Base-by-base conservation (phyloP, 2,113 vertebrate species). In the Xyrauchen texanus region DNA sequence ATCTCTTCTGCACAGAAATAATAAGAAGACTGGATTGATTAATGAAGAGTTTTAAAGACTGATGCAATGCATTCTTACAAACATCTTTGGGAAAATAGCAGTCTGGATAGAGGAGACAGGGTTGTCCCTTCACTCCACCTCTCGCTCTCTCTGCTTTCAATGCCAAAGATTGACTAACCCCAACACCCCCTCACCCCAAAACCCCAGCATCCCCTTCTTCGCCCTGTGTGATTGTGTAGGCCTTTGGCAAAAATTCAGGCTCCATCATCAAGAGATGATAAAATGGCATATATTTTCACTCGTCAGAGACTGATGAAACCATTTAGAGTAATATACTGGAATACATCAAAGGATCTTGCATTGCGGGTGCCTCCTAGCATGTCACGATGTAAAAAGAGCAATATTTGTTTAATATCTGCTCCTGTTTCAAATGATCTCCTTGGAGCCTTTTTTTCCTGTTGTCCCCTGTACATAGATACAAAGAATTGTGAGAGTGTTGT, bases 21-120 rank as follows among this genome's bases (percentile, higher is more conserved):
- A 93, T 93, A 90, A 93, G 91, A 89, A 85, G 88, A 80, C 82
- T 83, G 87, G 87, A 92, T 92, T 93, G 92, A 92, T 93, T 92
- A 92, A 93, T 92, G 91, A 89, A 91, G 90, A 94, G 90, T 93
- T 94, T 93, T 93, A 93, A 88, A 91, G 91, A 90, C 90, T 88
- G 92, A 93, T 91, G 92, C 90, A 88, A 88, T 86, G 90, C 90
- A 82, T 88, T 91, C 86, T 91, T 89, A 90, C 90, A 92, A 92
- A 91, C 89, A 92, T 90, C 86, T 84, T 79, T 81, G 86, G 82
- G 61, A 82, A 84, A 76, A 82, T 70, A 81, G 85, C 76, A 80
- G 77, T 34, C 82, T 78, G 86, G 51, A 47, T 81, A 77, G 82
- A 88, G 86, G 83, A 87, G 86, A 79, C 76, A 61, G 66, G 65